Base-by-base conservation (phyloP, 2,797 vertebrate species). In the Dromococcyx pavoninus region DNA sequence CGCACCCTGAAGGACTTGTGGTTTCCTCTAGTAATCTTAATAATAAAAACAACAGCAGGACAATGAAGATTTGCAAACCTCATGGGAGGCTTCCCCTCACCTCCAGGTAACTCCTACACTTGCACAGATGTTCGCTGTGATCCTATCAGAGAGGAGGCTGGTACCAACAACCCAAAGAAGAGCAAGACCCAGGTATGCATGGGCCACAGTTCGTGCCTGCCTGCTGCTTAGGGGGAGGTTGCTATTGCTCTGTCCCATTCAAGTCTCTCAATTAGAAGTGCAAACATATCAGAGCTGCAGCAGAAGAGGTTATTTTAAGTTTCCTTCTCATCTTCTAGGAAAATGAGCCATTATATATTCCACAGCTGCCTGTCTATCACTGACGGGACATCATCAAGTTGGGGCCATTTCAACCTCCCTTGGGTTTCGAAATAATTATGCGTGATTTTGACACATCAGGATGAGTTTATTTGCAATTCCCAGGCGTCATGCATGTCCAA, bases 391-490 rank as follows among this genome's bases (percentile, higher is more conserved):
- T 87, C 88, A 66, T 64, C 43, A 86, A 88, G 80, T 76, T 94
- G 84, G 46, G 86, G 96, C 95, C 76, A 86, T 87, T 94, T 97
- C 97, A 97, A 96, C 97, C 96, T 96, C 95, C 80, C 94, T 84
- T 5, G 90, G 97, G 98, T 95, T 96, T 98, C 97, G 73, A 86
- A 94, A 97, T 98, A 98, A 98, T 98, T 98, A 98, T 92, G 91
- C 96, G 48, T 97, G 97, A 94, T 97, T 98, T 98, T 97, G 97
- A 98, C 98, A 98, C 97, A 98, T 98, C 98, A 98, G 97, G 97
- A 97, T 97, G 98, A 98, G 98, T 98, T 98, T 98, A 98, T 98
- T 98, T 98, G 93, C 91, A 95, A 96, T 93, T 96, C 93, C 93
- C 92, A 74, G 41, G 91, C 6, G 65, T 80, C 39, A 5, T 51